Conservation (phyloP, 2,113 vertebrate species). For the Tangachromis dhanisi region DNA sequence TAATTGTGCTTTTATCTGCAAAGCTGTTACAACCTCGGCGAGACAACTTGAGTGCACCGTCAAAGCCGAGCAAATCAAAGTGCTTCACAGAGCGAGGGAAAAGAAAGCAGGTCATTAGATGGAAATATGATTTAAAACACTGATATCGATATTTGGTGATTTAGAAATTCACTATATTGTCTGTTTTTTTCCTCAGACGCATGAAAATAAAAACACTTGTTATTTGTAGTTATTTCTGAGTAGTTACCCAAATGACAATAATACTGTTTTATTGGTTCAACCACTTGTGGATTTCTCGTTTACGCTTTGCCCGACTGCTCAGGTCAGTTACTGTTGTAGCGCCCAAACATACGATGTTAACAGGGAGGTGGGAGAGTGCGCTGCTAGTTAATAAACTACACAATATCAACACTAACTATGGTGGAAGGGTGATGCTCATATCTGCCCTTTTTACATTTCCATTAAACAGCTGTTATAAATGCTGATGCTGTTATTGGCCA, state of each 20-base stretch:
- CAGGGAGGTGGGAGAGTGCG: background rate
- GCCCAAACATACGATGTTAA: rapidly evolving
- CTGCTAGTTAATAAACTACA: background rate
- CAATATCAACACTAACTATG: background rate
- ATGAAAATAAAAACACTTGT: background rate
- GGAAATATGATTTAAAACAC: rapidly evolving
- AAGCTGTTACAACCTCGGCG: background rate
- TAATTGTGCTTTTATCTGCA: background rate
- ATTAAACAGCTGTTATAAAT: background rate
- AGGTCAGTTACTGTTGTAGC: background rate
- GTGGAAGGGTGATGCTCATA: background rate
- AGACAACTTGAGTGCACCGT: background rate
- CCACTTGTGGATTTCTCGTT: background rate
- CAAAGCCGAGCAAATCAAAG: background rate
- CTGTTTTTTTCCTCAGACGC: rapidly evolving
- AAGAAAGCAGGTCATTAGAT: background rate
- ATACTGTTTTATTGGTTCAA: background rate
- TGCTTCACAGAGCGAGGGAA: background rate
- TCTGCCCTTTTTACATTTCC: background rate
- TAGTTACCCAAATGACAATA: background rate
- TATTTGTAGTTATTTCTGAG: background rate
- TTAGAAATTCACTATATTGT: background rate
- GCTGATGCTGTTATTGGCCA: background rate
- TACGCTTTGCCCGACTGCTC: background rate
- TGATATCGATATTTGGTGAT: background rate